phyloP scores from a whole-genome alignment of 2,888 invertebrate genomes.

The Orchesellides sinensis region DNA sequence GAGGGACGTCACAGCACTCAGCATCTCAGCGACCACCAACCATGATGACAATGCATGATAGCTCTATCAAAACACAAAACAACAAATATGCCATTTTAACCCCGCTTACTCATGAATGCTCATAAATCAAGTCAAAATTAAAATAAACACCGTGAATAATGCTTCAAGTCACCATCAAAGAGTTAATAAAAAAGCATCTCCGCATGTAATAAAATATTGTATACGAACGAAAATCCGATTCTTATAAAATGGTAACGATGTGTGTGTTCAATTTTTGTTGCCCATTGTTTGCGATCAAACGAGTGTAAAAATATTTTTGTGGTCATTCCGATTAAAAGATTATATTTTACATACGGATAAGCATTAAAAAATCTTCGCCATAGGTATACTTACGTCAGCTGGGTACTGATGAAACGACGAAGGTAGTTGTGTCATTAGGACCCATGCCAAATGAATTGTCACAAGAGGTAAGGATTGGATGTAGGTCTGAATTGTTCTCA shows the following conservation, averaged over 20 bases:
- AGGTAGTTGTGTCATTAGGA: constrained; percentile 50
- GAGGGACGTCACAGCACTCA: constrained; percentile 59
- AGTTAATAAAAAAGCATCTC: no score
- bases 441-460: constrained; percentile 73
- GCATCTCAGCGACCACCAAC: constrained; percentile 71
- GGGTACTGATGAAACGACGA: background rate
- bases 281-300: constrained; percentile 7
- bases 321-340: background rate
- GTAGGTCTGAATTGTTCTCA: constrained; percentile 74
- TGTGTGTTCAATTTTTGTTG: constrained; percentile 26
- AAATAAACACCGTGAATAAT: constrained; percentile 14
- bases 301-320: background rate
- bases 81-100: constrained; percentile 33
- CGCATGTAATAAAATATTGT: no score
- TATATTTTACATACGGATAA: no score
- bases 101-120: constrained; percentile 1
- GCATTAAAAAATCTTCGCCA: no score
- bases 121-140: constrained; percentile 45
- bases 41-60: constrained; percentile 64
- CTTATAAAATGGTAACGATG: no score
- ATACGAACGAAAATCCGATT: no score
- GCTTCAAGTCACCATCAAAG: no score
- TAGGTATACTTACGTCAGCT: constrained; percentile 55
- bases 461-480: constrained; percentile 74
- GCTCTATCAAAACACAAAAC: constrained; percentile 58